Base-by-base conservation (phyloP, 2,888 invertebrate species). In the Ctenicera cuprea region DNA sequence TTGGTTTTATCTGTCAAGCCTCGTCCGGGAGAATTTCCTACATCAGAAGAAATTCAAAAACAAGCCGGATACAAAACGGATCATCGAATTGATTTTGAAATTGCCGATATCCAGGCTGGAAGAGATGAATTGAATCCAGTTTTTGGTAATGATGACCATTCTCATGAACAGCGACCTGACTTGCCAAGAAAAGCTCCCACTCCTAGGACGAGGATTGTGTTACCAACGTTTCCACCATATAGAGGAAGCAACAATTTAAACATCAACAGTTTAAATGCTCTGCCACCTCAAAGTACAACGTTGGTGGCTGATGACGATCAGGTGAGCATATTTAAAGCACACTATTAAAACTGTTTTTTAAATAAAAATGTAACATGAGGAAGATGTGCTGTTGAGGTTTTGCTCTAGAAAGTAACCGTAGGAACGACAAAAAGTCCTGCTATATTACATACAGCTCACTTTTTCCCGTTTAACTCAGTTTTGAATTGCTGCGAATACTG, bases 1-100 rank as follows among this genome's bases (percentile, higher is more conserved):
- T 91, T 96, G 68, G 92, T 92, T 0, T 88, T 97, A 45, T 91
- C 93, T 30, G 95, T 97, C 3, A 94, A 95, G 84, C 92, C 94
- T 0, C 90, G 92, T 75, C 94, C 95, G 0, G 94, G 87, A 0
- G 94, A 95, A 79, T 94, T 94, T 81, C 93, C 93, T 50, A 94
- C 93, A 59, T 94, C 94, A 52, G 94, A 94, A 82, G 95, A 96
- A 84, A 92, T 94, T 37, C 85, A 85, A 70, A 83, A 81, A 70
- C 85, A 84, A 26, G 73, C 71, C 11, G 81, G 82, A 4, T 82
- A 79, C 71, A 85, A 85, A 72, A 83, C 81, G 5, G 86, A 86
- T 22, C 80, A 82, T 11, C 78, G 83, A 4, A 82, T 84, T 50
- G 77, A 83, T 50, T 78, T 81, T 45, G 81, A 81, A 38, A 82